Conservation (phyloP, 2,888 invertebrate species). For the Fabriciana adippe region DNA sequence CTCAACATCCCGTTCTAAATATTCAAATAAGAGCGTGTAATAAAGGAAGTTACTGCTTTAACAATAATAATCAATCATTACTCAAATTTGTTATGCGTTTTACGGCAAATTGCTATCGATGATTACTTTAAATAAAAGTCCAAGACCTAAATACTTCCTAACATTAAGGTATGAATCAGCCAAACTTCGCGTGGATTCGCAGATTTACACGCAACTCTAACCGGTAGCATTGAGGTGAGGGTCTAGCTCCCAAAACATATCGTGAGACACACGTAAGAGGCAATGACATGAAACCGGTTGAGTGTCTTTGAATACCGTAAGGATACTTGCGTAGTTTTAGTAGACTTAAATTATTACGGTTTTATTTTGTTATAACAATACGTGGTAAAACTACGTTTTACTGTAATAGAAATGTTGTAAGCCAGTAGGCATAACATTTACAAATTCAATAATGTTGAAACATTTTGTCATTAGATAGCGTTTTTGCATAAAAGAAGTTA, state of each 20-base stretch:
- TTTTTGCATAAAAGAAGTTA: not conserved
- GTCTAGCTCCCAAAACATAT: constrained; percentile 51
- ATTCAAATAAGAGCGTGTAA: not conserved
- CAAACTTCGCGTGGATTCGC: constrained; percentile 36
- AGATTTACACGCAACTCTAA: constrained; percentile 55
- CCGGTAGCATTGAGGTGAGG: constrained; percentile 62
- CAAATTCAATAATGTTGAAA: too few relatives aligned
- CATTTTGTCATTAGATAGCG: too few relatives aligned
- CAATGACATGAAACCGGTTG: constrained; percentile 29
- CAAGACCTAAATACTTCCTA: constrained; percentile 26
- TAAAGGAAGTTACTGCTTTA: not conserved
- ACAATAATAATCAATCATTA: constrained; percentile 2
- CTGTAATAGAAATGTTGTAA: too few relatives aligned
- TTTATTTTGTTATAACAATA: not conserved
- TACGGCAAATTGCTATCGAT: constrained; percentile 14
- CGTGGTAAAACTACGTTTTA: not conserved
- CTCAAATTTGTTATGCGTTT: constrained; percentile 10
- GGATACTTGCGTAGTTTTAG: constrained; percentile 5
- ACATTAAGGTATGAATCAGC: constrained; percentile 32
- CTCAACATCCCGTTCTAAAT: too few relatives aligned
- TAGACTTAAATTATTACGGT: too few relatives aligned
- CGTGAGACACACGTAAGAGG: constrained; percentile 27
- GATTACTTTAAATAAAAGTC: constrained; percentile 19
- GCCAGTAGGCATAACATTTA: too few relatives aligned
- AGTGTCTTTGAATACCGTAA: constrained; percentile 7